A percentile compares a stretch with the other conserved stretches of the same genome.
These are phyloP conservation scores for Caenorhabditis wallacei DNA, from an alignment of 2,888 invertebrate species.

Conservation along the genomic window DNA sequence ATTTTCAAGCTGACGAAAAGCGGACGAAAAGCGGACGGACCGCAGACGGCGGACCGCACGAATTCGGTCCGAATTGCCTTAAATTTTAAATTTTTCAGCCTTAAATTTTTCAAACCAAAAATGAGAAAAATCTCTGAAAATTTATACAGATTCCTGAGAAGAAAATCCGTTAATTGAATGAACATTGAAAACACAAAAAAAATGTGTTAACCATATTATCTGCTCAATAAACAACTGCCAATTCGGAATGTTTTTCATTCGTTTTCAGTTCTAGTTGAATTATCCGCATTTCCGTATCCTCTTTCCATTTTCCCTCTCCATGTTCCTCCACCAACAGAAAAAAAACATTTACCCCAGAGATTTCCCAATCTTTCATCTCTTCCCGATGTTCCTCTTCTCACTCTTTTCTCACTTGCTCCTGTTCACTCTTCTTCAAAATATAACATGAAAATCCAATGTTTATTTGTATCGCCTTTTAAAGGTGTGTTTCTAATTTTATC, in stretches of 20 bases:
- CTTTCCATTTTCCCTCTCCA: neutral
- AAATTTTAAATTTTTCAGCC: too few relatives aligned
- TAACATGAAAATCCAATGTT: constrained; percentile 5
- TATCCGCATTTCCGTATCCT: constrained; percentile 43
- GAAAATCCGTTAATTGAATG: neutral
- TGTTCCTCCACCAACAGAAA: neutral
- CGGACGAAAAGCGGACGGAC: too few relatives aligned
- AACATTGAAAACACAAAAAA: neutral
- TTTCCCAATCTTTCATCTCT: constrained; percentile 20
- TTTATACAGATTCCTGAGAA: neutral
- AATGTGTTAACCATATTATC: neutral
- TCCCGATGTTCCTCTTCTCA: constrained; percentile 10
- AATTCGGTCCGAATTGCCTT: too few relatives aligned
- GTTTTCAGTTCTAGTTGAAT: constrained; percentile 30
- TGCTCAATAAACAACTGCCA: constrained; percentile 4
- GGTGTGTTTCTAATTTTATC: constrained; percentile 2
- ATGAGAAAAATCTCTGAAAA: too few relatives aligned
- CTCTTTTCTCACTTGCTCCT: constrained; percentile 6
- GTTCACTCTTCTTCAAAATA: constrained; percentile 13
- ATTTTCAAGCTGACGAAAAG: too few relatives aligned
- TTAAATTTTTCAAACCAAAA: too few relatives aligned
- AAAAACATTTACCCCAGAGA: constrained; percentile 25
- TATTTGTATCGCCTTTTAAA: neutral
- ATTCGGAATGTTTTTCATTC: constrained; percentile 8
- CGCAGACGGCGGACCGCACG: too few relatives aligned